A percentile compares a stretch with the other conserved stretches of the same genome.
Evolutionary conservation across 1,140 invertebrate genomes (phyloP).

Genomic region (Drosophila arawakana): DNA sequence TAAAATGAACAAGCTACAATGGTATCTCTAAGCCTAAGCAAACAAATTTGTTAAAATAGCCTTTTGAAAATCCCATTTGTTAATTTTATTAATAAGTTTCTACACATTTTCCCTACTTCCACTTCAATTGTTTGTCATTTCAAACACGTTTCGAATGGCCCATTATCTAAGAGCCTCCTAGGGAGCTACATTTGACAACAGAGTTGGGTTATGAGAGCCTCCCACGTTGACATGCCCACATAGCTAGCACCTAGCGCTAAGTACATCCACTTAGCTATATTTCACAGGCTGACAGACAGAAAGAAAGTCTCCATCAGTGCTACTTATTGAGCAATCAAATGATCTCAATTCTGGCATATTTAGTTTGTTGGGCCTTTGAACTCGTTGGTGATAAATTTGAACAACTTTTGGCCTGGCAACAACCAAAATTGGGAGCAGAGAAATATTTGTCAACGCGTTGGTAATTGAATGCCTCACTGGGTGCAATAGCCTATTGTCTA

Average conservation of each 20-base stretch:
- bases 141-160: constrained; percentile 5
- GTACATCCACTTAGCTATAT: constrained; percentile 14
- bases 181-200: constrained; percentile 11
- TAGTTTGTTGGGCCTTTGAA: constrained; percentile 40
- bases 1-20: too few relatives aligned
- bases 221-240: constrained; percentile 41
- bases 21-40: too few relatives aligned
- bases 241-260: constrained; percentile 12
- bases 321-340: constrained; percentile 71
- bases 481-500: constrained; percentile 71
- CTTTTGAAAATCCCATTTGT: too few relatives aligned
- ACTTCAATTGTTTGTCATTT: background rate
- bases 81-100: too few relatives aligned
- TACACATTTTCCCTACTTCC: background rate
- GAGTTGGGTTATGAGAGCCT: constrained; percentile 15
- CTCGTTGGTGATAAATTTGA: constrained; percentile 28
- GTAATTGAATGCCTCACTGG: constrained; percentile 52
- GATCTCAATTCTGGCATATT: constrained; percentile 30
- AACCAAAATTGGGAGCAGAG: constrained; percentile 19
- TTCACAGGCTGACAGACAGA: background rate
- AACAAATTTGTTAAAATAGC: too few relatives aligned
- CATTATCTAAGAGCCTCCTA: constrained; percentile 35
- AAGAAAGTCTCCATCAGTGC: constrained; percentile 31
- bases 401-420: constrained; percentile 33
- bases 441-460: constrained; percentile 63